Base-by-base conservation (phyloP, 2,113 vertebrate species). In the Turnix velox region DNA sequence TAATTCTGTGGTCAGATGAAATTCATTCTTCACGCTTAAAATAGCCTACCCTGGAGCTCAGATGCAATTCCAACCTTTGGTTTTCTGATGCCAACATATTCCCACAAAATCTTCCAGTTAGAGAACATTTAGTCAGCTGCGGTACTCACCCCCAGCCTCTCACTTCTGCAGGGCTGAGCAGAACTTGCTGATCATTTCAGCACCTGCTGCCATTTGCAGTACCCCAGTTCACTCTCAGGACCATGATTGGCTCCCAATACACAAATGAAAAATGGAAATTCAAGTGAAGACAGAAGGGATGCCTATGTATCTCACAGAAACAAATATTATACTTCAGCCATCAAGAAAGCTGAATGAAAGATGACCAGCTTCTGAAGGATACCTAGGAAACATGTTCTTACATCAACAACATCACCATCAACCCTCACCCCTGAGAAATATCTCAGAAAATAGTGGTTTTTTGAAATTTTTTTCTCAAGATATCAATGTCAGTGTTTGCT, bases 1-100 rank as follows among this genome's bases (percentile, higher is more conserved):
- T 75, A 48, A 74, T 55, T 94, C 68, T 78, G 39, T 87, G 77
- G 57, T 91, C 57, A 93, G 65, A 75, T 75, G 55, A n/a, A 88
- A 87, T 84, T 95, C 45, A 52, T 78, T 87, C 57, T 92, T 74
- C 2, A 0, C 75, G 24, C 69, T 91, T 91, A 94, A 93, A 94
- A 80, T 84, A 88, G 59, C 40, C 61, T 24, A 72, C 57, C 59
- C 57, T 88, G 20, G 35, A 92, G 80, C 93, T 75, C 39, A 72
- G 57, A 84, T 55, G 57, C 39, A 25, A 75, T 92, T 95, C 42
- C 73, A 87, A 11, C 45, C 69, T 59, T 45, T 40, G 23, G 30
- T 84, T 84, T 84, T 68, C 57, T 82, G 77, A 91, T 68, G 58
- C 40, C 90, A 84, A 84, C 0, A 1, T 91, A 74, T 81, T 88